These are phyloP conservation scores for Monopis laevigella DNA, from an alignment of 2,888 invertebrate genomes.

Conservation along the genomic window DNA sequence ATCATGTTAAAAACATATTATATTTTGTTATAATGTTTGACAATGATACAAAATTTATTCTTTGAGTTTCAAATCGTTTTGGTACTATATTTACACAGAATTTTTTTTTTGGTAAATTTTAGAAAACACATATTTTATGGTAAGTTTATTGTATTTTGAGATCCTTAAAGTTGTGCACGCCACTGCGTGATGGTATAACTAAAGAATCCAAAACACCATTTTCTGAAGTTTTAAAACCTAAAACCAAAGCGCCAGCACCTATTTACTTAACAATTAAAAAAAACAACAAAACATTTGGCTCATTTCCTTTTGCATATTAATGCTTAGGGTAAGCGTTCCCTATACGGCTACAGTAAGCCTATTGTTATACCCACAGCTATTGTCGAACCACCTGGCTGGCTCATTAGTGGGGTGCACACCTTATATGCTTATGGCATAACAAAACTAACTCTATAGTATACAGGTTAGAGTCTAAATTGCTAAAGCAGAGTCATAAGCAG, in stretches of 20 bases:
- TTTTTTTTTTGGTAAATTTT: too few relatives aligned
- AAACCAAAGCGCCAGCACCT: not conserved
- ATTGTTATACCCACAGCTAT: conserved; percentile 30
- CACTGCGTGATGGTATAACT: not conserved
- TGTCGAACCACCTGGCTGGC: conserved; percentile 45
- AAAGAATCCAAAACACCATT: not conserved
- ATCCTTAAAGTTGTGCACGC: too few relatives aligned
- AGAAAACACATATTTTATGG: too few relatives aligned
- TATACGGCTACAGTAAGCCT: conserved; percentile 39
- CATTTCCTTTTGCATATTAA: not conserved
- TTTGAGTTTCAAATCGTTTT: too few relatives aligned
- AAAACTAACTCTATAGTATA: too few relatives aligned
- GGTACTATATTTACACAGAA: too few relatives aligned
- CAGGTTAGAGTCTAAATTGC: not conserved
- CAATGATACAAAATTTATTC: too few relatives aligned
- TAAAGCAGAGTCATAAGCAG: too few relatives aligned
- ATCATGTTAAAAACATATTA: too few relatives aligned
- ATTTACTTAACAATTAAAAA: too few relatives aligned
- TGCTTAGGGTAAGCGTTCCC: conserved; percentile 8
- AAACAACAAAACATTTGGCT: not conserved
- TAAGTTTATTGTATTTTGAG: too few relatives aligned
- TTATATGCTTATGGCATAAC: not conserved
- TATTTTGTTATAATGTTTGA: too few relatives aligned
- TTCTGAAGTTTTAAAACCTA: not conserved
- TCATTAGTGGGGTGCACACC: conserved; percentile 36